phyloP scores from a whole-genome alignment of 2,888 invertebrate genomes.

The Andrena trimmerana region DNA sequence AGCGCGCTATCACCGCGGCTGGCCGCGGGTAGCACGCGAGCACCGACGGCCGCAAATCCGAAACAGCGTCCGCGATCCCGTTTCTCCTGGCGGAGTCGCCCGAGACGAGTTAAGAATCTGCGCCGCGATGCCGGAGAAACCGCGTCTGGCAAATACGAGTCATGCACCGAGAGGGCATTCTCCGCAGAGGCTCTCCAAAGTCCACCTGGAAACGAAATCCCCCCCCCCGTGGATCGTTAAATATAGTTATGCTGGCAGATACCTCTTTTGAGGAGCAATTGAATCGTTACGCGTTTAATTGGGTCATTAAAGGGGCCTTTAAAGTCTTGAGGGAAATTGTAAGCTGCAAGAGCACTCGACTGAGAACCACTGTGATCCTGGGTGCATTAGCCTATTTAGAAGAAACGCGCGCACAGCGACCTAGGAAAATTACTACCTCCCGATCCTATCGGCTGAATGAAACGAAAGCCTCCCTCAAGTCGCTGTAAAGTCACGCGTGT shows the following conservation, averaged over 20 bases:
- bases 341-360: too few species aligned
- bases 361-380: slow-evolving; percentile 50
- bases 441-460: slow-evolving; percentile 45
- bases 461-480: slow-evolving; percentile 39
- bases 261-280: too few species aligned
- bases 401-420: slow-evolving; percentile 41
- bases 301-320: not conserved
- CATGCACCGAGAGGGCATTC: slow-evolving; percentile 80
- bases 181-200: slow-evolving; percentile 77
- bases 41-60: slow-evolving; percentile 34
- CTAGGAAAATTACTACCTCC: slow-evolving; percentile 46
- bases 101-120: slow-evolving; percentile 65
- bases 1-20: slow-evolving; percentile 16
- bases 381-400: slow-evolving; percentile 60
- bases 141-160: slow-evolving; percentile 77
- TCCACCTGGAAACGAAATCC: slow-evolving; percentile 17
- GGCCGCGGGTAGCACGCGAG: slow-evolving; percentile 26
- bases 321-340: not conserved
- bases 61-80: slow-evolving; percentile 41
- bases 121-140: slow-evolving; percentile 65
- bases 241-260: not conserved
- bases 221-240: not conserved
- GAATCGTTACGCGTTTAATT: too few species aligned
- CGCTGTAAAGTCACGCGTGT: not conserved
- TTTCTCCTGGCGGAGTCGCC: slow-evolving; percentile 35